Conservation (phyloP, 1,140 invertebrate species). For the Chymomyza costata region DNA sequence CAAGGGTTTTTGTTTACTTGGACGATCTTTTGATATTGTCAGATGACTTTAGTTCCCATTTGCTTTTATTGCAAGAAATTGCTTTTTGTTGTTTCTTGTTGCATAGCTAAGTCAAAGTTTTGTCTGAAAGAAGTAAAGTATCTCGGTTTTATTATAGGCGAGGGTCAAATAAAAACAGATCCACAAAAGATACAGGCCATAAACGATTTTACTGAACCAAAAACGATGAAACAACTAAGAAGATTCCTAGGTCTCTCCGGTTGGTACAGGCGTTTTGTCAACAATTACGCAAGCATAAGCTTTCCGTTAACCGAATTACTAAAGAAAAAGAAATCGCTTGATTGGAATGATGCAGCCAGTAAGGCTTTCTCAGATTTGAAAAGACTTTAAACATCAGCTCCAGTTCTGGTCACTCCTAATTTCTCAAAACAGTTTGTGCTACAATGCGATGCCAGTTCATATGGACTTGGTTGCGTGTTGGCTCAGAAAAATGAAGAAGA, state of each 20-base stretch:
- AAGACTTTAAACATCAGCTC: too few species aligned
- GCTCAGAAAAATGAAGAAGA: constrained; percentile 15
- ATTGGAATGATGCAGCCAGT: constrained; percentile 12
- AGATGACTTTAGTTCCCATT: constrained; percentile 73
- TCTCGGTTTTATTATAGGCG: constrained; percentile 27
- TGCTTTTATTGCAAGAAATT: constrained; percentile 51
- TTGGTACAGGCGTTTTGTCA: constrained; percentile 75
- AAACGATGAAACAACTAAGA: constrained; percentile 53
- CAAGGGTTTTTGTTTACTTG: constrained; percentile 37
- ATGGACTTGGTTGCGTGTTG: constrained; percentile 18
- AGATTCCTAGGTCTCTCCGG: constrained; percentile 75
- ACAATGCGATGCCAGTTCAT: constrained; percentile 28
- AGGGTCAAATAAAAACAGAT: constrained; percentile 21
- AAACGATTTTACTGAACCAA: constrained; percentile 14
- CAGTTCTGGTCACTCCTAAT: too few species aligned
- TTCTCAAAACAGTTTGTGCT: constrained; percentile 24
- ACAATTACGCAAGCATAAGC: constrained; percentile 32
- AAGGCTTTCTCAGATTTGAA: background rate
- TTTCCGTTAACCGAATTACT: constrained; percentile 21
- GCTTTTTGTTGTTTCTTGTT: background rate
- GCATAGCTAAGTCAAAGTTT: constrained; percentile 11
- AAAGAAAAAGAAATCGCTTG: constrained; percentile 6
- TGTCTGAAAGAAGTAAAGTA: constrained; percentile 39
- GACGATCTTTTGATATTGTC: constrained; percentile 76
- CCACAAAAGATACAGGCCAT: constrained; percentile 42